Percentiles rank a stretch among this genome's conserved stretches.
Evolutionary conservation across 2,888 invertebrate species (phyloP).

Genomic region (Eueremaeus valkanovi): DNA sequence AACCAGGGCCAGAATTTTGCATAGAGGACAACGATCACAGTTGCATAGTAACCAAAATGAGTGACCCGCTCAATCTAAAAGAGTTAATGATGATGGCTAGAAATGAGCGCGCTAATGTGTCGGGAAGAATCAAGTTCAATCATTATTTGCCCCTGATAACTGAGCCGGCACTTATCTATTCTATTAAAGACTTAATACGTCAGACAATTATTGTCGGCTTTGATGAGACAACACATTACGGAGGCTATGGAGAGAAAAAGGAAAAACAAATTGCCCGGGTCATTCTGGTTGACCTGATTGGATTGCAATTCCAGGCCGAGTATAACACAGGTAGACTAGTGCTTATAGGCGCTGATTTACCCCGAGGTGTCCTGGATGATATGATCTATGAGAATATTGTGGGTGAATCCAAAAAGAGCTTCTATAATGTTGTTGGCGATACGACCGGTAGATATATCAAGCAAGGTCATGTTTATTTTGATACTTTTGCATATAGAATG

Average conservation of each 20-base stretch:
- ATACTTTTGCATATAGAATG: background rate
- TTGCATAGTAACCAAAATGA: background rate
- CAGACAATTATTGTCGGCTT: background rate
- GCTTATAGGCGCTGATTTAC: background rate
- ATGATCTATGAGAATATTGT: background rate
- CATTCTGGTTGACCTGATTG: background rate
- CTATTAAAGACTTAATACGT: background rate
- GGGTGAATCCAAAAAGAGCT: background rate
- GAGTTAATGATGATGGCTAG: background rate
- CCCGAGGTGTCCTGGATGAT: background rate
- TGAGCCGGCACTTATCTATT: background rate
- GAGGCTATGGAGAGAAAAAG: background rate
- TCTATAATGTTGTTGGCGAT: background rate
- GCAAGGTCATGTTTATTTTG: background rate
- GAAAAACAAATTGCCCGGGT: background rate
- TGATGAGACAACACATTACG: background rate
- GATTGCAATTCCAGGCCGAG: background rate
- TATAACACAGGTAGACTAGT: background rate
- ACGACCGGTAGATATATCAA: background rate
- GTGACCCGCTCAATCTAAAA: background rate
- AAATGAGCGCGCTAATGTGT: background rate
- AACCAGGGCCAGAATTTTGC: background rate
- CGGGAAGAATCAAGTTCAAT: background rate
- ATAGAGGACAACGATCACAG: background rate
- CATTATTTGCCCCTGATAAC: background rate